Conservation (phyloP, 2,113 vertebrate genomes). For the zebrafish (Danio rerio) region GRCz12tu NC_133182.1:63299501-63300000, state of each 20-base stretch:
- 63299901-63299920: no score
- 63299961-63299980: no score
- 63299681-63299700: neutral
- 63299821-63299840: conserved; percentile 19
- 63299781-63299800: conserved; percentile 1
- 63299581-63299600: neutral
- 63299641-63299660: conserved; percentile 30
- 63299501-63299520: no score
- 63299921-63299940: no score
- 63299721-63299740: conserved; percentile 49
- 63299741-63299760: conserved; percentile 32
- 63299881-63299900: conserved; percentile 30
- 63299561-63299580: neutral
- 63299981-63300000: no score
- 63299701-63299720: conserved; percentile 34
- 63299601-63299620: neutral
- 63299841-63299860: conserved; percentile 8
- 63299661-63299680: conserved; percentile 9
- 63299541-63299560: no score
- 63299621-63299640: neutral
- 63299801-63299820: neutral
- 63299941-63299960: no score
- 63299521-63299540: no score
- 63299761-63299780: conserved; percentile 16
- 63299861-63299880: conserved; percentile 43